A percentile compares a stretch with the other conserved stretches of the same genome.
These are phyloP conservation scores for Margarornis squamiger DNA, from an alignment of 2,797 vertebrate species.

Conservation along the genomic window DNA sequence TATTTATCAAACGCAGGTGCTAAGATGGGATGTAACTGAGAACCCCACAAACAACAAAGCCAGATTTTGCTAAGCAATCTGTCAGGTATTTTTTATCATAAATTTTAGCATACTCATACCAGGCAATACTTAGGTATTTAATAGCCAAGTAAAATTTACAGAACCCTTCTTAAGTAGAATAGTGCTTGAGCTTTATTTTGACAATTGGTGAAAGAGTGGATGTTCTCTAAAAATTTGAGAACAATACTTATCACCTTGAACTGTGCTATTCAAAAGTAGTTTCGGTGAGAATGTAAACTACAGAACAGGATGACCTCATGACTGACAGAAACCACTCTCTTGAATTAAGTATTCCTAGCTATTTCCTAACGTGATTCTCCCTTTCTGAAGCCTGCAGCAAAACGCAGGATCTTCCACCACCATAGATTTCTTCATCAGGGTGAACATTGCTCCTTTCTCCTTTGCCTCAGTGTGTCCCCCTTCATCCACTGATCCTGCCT, in stretches of 20 bases:
- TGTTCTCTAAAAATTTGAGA: background rate
- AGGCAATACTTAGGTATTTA: background rate
- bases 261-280: rapidly evolving
- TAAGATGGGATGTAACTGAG: background rate
- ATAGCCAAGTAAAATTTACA: background rate
- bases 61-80: background rate
- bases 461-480: background rate
- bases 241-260: background rate
- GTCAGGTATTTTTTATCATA: background rate
- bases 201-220: background rate
- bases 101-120: background rate
- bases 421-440: background rate
- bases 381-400: background rate
- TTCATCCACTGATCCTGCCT: background rate
- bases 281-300: background rate
- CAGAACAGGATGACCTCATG: background rate
- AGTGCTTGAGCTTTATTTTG: background rate
- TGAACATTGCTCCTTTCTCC: background rate
- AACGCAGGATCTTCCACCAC: background rate
- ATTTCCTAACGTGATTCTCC: background rate
- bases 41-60: background rate
- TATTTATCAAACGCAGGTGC: background rate
- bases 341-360: background rate
- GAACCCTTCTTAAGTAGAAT: background rate
- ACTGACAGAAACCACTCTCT: background rate